Evolutionary conservation across 2,113 vertebrate genomes (phyloP), one percentile per base, ranked within the genome.

Genomic region (Tylochromis polylepis): DNA sequence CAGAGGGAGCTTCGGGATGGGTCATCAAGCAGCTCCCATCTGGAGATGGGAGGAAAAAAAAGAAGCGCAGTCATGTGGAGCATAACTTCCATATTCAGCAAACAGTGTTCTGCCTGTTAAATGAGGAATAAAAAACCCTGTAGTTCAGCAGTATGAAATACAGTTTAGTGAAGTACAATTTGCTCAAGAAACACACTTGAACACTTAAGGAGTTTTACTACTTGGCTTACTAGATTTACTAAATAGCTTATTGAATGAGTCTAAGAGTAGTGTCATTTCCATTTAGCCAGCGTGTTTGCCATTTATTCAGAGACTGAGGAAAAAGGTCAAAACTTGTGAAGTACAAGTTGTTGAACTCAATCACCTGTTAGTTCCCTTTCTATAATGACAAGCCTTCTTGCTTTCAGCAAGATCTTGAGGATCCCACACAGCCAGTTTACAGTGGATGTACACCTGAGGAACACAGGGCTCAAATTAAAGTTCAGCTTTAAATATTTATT

Each of bases 371-470:
- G 5, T 82, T 18, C 93, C 83, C 70, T 92, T 93, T 6, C 87
- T 62, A 80, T 95, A 97, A 4, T 97, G 94, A 67, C 96, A 97
- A 5, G 96, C 91, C 58, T 97, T 97, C 90, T 92, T 96, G 3
- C 8, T 85, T 60, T 93, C 72, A 1, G 90, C 87, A 7, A 94
- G 22, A n/a, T 9, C 9, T 1, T 91, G 79, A 20, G 96, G 95
- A 72, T 97, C 96, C 97, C 96, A 97, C 1, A 93, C 94, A 1
- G 93, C 58, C 82, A 96, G 80, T 7, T 95, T 96, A 80, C 95
- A 96, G 56, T 97, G 96, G 53, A 97, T 94, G 83, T 95, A 97
- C 4, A 97, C 90, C 97, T 97, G 65, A 22, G 80, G 18, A 82
- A 10, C 20, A 86, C 12, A 88, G 80, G 6, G 11, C 41, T 27